Conservation (phyloP, 37 sponge, comb jelly and placozoan genomes). For the Mnemiopsis leidyi region DNA sequence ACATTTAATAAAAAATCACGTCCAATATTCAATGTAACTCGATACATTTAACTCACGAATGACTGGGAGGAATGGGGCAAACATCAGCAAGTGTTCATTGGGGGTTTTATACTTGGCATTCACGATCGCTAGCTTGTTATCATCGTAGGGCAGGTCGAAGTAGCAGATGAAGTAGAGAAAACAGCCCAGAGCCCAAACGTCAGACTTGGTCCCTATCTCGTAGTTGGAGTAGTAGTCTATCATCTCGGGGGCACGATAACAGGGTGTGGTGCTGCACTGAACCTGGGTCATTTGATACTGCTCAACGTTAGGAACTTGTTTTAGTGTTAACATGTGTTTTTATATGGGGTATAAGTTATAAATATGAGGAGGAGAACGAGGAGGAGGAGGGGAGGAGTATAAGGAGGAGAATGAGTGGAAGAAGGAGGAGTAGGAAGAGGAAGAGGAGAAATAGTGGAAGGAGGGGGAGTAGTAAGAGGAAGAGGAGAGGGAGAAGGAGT, state of each 20-base stretch:
- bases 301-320: no score
- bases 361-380: no score
- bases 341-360: no score
- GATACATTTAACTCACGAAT: slow-evolving; percentile 27
- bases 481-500: no score
- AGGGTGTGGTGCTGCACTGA: slow-evolving; percentile 92
- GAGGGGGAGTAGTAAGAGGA: no score
- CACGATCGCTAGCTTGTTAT: slow-evolving; percentile 56
- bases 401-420: no score
- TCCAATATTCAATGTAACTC: no score
- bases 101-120: slow-evolving; percentile 48
- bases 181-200: slow-evolving; percentile 95
- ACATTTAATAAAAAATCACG: no score
- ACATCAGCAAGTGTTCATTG: slow-evolving; percentile 36
- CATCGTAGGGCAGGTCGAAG: slow-evolving; percentile 61
- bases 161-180: slow-evolving; percentile 74
- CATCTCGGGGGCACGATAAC: slow-evolving; percentile 97
- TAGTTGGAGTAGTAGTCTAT: slow-evolving; percentile 89
- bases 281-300: slow-evolving; percentile 69
- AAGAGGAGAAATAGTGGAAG: no score
- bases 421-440: no score
- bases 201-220: slow-evolving; percentile 77
- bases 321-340: no score
- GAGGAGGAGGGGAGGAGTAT: no score
- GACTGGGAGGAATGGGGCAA: background rate